Evolutionary conservation across 2,888 invertebrate genomes (phyloP), one percentile per base, ranked within the genome.

Genomic region (Lasioglossum oenotherae): DNA sequence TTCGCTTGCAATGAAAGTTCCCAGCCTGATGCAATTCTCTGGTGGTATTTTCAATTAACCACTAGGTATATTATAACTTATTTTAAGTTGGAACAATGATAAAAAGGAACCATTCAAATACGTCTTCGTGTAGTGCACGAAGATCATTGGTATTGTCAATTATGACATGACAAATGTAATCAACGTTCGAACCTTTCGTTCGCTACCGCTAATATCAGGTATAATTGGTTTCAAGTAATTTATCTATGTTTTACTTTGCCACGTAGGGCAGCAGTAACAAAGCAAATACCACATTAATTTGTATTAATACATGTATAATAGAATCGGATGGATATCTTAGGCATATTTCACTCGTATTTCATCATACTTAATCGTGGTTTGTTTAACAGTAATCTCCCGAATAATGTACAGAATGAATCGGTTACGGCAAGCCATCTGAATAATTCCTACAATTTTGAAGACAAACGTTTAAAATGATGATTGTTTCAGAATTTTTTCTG

Each of bases 181-280:
- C 80, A 75, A 67, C 44, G 16, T 38, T 16, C 38, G 35, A 74
- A 75, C n/a, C n/a, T 85, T 67, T 81, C 35, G 74, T 82, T 83
- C 64, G 31, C 64, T 82, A 67, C 57, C 49, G 80, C 67, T 84
- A 79, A 27, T 64, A 69, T 71, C 80, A 78, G 60, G 46, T 71
- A 53, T 77, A 44, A 81, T 81, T 82, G 38, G 14, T 80, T 78
- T 74, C n/a, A 80, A 80, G 73, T 74, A 67, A n/a, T 78, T 35
- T 64, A 64, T 64, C 31, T 64, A 31, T 31, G 31, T 31, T 57
- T 57, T 5, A 64, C 64, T 73, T 76, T 27, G 35, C 74, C 78
- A 76, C 2, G n/a, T 46, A 76, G 19, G 31, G 74, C 41, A 74
- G 41, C 57, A 67, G 46, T 41, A 49, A 44, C 78, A 60, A 72